Evolutionary conservation across 2,797 vertebrate species (phyloP), one percentile per base, ranked within the genome.

Genomic region (Hydrolagus colliei): DNA sequence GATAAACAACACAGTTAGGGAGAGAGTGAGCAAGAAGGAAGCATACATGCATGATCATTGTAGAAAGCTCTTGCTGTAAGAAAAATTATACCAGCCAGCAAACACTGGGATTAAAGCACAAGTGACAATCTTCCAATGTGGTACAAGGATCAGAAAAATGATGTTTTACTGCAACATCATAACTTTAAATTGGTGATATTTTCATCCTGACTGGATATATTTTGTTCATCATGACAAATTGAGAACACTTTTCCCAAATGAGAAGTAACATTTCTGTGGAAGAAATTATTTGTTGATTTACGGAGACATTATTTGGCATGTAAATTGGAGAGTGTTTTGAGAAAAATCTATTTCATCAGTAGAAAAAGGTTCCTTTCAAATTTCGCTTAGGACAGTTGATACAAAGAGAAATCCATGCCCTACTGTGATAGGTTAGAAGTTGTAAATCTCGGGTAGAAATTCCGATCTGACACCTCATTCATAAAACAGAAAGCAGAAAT

Each of bases 151-250:
- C 63, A 62, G 59, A 63, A 22, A 63, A 14, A 8, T 80, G 22
- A 80, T n/a, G 32, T 59, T 76, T 65, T 65, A 80, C 13, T 16
- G 62, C 22, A 80, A 63, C 13, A 67, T 63, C 78, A 32, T 80
- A 67, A 35, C 32, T 32, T 32, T 80, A 80, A 67, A 80, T 18
- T 14, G 22, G 32, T 32, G 22, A 10, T 65, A 32, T 2, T 20
- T 65, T 65, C 16, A 65, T 27, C 62, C 32, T 32, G 77, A 52
- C 41, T 7, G 63, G 27, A 78, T 22, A n/a, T 59, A 61, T 52
- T 52, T 52, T 52, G 41, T 78, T 80, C 67, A 79, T 79, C 62
- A 67, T 65, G 62, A 80, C 59, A 80, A 65, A 32, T 52, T 78
- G 59, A 61, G 62, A 67, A 16, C 61, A 65, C 13, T 79, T 65